phyloP scores from a whole-genome alignment of 2,797 vertebrate genomes.

The Poeciliopsis presidionis region DNA sequence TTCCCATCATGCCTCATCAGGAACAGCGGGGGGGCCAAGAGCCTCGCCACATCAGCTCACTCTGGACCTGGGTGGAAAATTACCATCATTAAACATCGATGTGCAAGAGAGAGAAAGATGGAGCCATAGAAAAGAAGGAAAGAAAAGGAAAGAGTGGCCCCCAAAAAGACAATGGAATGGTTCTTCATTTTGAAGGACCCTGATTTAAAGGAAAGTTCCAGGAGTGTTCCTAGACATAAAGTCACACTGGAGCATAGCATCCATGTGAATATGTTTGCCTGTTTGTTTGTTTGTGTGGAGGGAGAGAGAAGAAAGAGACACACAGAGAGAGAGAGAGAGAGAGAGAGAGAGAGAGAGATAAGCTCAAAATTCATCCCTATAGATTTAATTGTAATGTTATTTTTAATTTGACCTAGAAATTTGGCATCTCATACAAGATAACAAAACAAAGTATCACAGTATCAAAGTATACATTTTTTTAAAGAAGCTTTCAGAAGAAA shows the following conservation, averaged over 20 bases:
- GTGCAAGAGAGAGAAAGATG: constrained; percentile 65
- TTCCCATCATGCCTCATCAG: constrained; percentile 99
- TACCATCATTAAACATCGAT: constrained; percentile 90
- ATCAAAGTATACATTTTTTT: too few relatives aligned
- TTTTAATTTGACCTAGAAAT: too few relatives aligned
- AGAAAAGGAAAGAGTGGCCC: constrained; percentile 50
- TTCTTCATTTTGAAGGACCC: constrained; percentile 33
- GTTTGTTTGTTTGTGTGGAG: too few relatives aligned
- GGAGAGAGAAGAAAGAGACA: background rate
- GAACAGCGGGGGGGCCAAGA: constrained; percentile 95
- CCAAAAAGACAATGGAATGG: constrained; percentile 63
- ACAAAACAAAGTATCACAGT: too few relatives aligned
- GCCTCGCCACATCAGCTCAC: constrained; percentile 98
- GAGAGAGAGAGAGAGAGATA: background rate
- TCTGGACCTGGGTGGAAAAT: constrained; percentile 99
- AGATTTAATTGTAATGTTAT: too few relatives aligned
- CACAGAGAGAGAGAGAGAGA: background rate
- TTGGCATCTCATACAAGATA: background rate
- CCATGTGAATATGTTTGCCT: background rate
- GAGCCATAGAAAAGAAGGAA: constrained; percentile 52
- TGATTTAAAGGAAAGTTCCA: constrained; percentile 25
- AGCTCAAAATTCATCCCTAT: too few relatives aligned
- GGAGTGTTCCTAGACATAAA: background rate
- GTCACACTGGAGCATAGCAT: background rate
- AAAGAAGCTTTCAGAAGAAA: too few relatives aligned